Percentiles rank a stretch among this genome's conserved stretches.
Evolutionary conservation across 2,113 vertebrate species (phyloP).

Genomic region (Anas platyrhynchos): DNA sequence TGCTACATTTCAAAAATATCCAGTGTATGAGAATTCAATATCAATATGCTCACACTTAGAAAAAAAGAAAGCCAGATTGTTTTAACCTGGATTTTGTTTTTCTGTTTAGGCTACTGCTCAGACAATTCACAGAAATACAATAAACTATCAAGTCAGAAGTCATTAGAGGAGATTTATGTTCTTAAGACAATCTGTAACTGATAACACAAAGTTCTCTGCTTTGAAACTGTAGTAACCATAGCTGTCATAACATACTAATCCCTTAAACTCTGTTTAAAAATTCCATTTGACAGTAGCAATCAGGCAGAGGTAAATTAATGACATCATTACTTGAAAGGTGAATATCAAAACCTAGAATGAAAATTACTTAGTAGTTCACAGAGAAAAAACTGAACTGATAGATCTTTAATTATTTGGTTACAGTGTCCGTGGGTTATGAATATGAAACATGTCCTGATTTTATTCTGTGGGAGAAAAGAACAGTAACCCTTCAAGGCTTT

Average conservation of each 20-base stretch:
- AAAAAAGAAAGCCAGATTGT: neutral
- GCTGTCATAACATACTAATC: constrained; percentile 17
- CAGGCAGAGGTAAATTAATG: neutral
- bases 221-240: neutral
- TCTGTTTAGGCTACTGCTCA: constrained; percentile 25
- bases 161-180: neutral
- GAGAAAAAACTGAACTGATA: constrained; percentile 36
- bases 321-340: neutral
- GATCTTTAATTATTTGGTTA: constrained; percentile 67
- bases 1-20: constrained; percentile 22
- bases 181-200: neutral
- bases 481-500: constrained; percentile 91
- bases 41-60: neutral
- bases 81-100: constrained; percentile 6
- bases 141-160: constrained; percentile 19
- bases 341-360: constrained; percentile 6
- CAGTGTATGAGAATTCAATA: neutral
- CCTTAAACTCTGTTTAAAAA: constrained; percentile 20
- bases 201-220: neutral
- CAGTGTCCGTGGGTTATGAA: constrained; percentile 97
- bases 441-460: constrained; percentile 93
- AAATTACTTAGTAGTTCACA: neutral
- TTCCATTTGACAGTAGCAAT: neutral
- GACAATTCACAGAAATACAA: constrained; percentile 44
- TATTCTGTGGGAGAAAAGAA: constrained; percentile 95